phyloP scores from a whole-genome alignment of 2,888 invertebrate genomes.

The Melipona beecheii region DNA sequence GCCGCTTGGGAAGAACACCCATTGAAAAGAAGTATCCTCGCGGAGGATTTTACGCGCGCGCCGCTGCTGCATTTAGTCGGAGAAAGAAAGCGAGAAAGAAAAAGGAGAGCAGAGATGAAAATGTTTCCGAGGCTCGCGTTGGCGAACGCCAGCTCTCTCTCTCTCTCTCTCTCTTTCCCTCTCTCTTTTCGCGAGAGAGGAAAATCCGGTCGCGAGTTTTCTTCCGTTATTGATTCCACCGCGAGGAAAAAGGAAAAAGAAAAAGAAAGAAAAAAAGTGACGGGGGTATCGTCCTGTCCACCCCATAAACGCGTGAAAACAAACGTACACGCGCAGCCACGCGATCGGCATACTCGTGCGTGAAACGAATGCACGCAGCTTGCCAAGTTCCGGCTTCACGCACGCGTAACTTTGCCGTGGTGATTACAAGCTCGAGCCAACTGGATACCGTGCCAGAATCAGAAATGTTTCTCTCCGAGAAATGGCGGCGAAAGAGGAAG shows the following conservation, averaged over 20 bases:
- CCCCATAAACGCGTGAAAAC: conserved; percentile 7
- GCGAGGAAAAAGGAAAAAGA: no score
- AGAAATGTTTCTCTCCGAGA: conserved; percentile 30
- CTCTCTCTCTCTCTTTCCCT: no score
- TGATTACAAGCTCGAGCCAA: conserved; percentile 79
- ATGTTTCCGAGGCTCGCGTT: no score
- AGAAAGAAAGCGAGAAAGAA: neutral
- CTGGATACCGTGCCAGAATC: conserved; percentile 77
- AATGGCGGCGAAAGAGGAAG: neutral
- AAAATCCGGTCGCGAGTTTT: conserved; percentile 5
- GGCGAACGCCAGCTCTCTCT: no score
- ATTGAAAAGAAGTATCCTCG: neutral
- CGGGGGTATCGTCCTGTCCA: neutral
- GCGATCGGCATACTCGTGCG: conserved; percentile 52
- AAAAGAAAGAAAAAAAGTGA: neutral
- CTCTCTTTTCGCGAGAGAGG: neutral
- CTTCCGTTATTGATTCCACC: conserved; percentile 12
- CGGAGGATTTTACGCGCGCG: neutral
- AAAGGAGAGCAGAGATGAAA: neutral
- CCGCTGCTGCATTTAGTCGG: neutral
- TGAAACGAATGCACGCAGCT: conserved; percentile 69
- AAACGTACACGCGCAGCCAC: conserved; percentile 21
- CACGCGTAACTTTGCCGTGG: conserved; percentile 73
- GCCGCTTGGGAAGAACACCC: neutral
- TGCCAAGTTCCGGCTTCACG: conserved; percentile 77